Evolutionary conservation across 2,113 vertebrate genomes (phyloP), one percentile per base, ranked within the genome.

Genomic region (Fregata magnificens): DNA sequence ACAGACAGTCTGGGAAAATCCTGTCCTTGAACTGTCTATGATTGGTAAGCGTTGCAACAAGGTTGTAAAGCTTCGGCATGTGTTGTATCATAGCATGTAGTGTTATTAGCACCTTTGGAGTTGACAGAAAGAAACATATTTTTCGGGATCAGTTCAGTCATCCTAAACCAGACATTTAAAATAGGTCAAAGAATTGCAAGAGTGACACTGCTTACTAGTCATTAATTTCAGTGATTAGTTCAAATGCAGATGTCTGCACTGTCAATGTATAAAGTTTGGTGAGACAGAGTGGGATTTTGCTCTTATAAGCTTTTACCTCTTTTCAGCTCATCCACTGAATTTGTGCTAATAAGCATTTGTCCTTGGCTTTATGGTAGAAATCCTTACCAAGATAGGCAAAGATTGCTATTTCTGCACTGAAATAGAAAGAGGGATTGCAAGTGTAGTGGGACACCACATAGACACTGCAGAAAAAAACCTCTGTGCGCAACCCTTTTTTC

Each of bases 391-490:
- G 47, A 36, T 40, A 13, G 4, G 1, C 16, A 34, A 50, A 69
- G 32, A 12, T 38, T 67, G 22, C 7, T n/a, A 1, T 59, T 96
- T 90, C 52, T 90, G 34, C 44, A 12, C 26, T 20, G 16, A 65
- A 56, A 69, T 3, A 28, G 13, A 17, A 52, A 7, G 5, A 26
- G 9, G 61, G 9, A 15, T 28, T 17, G 14, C 2, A 38, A 44
- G 5, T 16, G 11, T 36, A 42, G 22, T 36, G 50, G 8, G 40
- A 52, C 44, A 28, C 14, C 34, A 24, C 2, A 2, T 0, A 13
- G 49, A 9, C 12, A 50, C 17, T 40, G 11, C 52, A 85, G 52
- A 61, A 53, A 53, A 42, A 16, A 8, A 1, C 5, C 36, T 55
- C 34, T 21, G 17, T 69, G 28, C 5, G 1, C 38, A 71, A 11